Evolutionary conservation across 2,113 vertebrate genomes (phyloP).

Genomic region (Eurystomus gularis): DNA sequence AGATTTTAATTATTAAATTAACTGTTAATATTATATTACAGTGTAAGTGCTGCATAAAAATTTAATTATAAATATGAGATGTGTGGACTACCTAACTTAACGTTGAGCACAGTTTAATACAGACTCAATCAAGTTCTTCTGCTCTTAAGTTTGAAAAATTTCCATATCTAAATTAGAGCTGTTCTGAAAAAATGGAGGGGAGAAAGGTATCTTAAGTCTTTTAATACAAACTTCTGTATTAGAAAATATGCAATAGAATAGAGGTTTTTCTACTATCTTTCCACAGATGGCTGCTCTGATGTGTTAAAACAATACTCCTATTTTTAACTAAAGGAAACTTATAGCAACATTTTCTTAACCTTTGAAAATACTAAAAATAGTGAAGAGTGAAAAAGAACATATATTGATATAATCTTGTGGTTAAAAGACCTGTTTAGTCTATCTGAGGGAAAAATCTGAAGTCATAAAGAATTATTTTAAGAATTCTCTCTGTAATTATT

Average conservation of each 20-base stretch:
- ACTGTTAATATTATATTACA: conserved; percentile 12
- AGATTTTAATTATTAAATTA: conserved; percentile 47
- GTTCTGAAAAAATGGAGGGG: neutral
- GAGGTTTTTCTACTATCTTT: neutral
- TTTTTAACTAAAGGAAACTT: neutral
- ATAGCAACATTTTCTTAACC: neutral
- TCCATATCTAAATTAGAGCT: conserved; percentile 13
- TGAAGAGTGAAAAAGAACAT: neutral
- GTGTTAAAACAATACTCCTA: neutral
- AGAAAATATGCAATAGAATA: neutral
- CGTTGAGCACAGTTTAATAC: neutral
- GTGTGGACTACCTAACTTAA: conserved; percentile 1
- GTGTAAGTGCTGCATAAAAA: conserved; percentile 20
- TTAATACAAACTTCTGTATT: neutral
- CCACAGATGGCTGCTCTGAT: neutral
- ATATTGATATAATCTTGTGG: neutral
- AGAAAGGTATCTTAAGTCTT: neutral
- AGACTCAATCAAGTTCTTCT: neutral
- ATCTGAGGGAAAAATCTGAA: neutral
- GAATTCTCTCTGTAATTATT: neutral
- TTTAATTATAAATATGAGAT: conserved; percentile 2
- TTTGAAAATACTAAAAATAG: neutral
- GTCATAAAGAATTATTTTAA: neutral
- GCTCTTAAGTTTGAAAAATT: conserved; percentile 17
- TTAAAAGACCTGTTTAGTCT: neutral